These are phyloP conservation scores for Geopemphigus sp. DNA, from an alignment of 1,140 invertebrate species.

Conservation along the genomic window DNA sequence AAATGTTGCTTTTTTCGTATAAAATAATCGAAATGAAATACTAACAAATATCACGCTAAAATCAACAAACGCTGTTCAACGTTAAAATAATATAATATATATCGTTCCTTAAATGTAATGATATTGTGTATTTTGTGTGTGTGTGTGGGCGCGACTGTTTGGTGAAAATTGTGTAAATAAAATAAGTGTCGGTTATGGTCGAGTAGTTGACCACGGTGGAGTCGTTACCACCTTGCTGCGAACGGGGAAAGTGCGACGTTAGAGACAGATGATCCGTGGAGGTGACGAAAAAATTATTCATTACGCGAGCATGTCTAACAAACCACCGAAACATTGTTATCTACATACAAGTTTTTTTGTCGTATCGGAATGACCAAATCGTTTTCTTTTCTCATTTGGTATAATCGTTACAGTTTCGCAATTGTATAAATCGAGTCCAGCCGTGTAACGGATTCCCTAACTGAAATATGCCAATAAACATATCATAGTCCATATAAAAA, in stretches of 20 bases:
- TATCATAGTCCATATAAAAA: background rate
- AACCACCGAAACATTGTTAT: constrained; percentile 10
- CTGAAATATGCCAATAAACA: background rate
- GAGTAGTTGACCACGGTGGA: constrained; percentile 7
- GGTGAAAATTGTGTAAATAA: constrained; percentile 45
- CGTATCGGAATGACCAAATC: constrained; percentile 23
- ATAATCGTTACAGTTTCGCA: constrained; percentile 4
- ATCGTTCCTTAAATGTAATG: background rate
- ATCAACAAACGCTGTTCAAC: too few species aligned
- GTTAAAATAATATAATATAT: too few species aligned
- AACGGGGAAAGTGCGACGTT: constrained; percentile 34
- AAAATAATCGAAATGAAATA: too few species aligned
- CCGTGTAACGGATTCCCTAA: background rate
- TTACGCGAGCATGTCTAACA: constrained; percentile 42
- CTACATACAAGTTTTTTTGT: background rate
- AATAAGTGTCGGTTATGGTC: constrained; percentile 23
- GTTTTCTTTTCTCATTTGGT: background rate
- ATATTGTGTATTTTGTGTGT: background rate
- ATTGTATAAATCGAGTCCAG: background rate
- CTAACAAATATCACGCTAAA: too few species aligned
- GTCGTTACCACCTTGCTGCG: background rate
- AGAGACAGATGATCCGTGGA: constrained; percentile 42
- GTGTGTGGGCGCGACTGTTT: too few species aligned
- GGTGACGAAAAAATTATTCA: constrained; percentile 37
- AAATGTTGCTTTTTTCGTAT: background rate